phyloP scores from a whole-genome alignment of 1,140 invertebrate genomes.

The Drepana arcuata region DNA sequence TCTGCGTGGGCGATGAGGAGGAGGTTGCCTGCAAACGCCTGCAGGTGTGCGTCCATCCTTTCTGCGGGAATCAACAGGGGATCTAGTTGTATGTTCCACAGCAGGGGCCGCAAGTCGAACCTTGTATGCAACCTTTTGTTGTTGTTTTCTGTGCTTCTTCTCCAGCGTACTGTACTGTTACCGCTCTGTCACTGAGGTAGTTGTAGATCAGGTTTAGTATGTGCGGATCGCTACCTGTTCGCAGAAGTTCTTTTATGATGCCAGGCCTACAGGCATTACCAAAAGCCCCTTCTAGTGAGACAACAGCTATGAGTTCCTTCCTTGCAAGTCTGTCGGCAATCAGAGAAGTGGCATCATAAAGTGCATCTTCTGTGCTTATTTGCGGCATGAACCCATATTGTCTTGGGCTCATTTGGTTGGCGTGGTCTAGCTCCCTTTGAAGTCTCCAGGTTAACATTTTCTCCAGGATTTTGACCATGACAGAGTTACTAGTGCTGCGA shows the following conservation, averaged over 20 bases:
- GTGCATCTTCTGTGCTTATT: not conserved
- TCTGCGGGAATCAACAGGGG: not conserved
- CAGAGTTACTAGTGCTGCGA: no score
- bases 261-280: not conserved
- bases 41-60: not conserved
- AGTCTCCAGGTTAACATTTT: slow-evolving; percentile 14
- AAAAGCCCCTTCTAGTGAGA: not conserved
- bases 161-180: not conserved
- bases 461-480: slow-evolving; percentile 18
- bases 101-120: not conserved
- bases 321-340: not conserved
- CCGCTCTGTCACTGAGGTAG: not conserved
- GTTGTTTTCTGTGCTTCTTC: not conserved
- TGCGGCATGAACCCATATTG: slow-evolving; percentile 1
- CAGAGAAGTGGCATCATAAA: not conserved
- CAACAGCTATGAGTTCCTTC: not conserved
- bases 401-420: not conserved
- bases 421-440: not conserved
- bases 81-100: not conserved
- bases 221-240: not conserved
- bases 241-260: not conserved
- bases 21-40: not conserved
- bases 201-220: not conserved
- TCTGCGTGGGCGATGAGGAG: not conserved
- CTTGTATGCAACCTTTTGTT: not conserved